Evolutionary conservation across 2,797 vertebrate species (phyloP), one percentile per base, ranked within the genome.

Genomic region (Enteromius radiatus): DNA sequence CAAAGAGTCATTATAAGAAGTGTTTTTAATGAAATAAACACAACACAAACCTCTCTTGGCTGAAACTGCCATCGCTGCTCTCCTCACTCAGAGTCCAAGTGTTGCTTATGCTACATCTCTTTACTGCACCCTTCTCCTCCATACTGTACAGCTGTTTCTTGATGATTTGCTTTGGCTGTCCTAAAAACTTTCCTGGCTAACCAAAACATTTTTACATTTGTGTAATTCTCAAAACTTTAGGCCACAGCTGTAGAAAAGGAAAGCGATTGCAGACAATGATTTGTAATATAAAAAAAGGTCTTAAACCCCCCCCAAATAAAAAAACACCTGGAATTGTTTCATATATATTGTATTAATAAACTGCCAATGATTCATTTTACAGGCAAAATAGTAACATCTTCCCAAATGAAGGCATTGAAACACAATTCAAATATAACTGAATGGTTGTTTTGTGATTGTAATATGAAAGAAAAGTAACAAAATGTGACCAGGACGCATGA

Each of bases 141-240:
- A 86, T n/a, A 41, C 2, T 45, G 78, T 86, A 77, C 5, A 88
- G 82, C 7, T 9, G 4, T 41, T 54, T 82, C 0, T 80, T 81
- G 0, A 78, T 68, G 1, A 1, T 0, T 45, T 47, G 43, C 19
- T 0, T 12, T 1, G 59, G 0, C 23, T 68, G 67, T 21, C 21
- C 8, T 19, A 63, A 38, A 38, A 38, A 38, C 36, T 8, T 38
- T 8, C 36, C 36, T 8, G 36, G 36, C 41, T 41, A 11, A 41
- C 41, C 9, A 41, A 11, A 41, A 38, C n/a, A n/a, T n/a, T n/a
- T 0, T 11, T 0, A 10, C 10, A 41, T 11, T 10, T 11, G 41
- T 41, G 41, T 43, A 10, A 43, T 12, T 43, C 41, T 43, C 10
- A 11, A 43, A 12, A 43, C 41, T 43, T 43, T 9, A 11, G 41